Conservation (phyloP, 2,888 invertebrate genomes). For the Drosophila kokeensis region DNA sequence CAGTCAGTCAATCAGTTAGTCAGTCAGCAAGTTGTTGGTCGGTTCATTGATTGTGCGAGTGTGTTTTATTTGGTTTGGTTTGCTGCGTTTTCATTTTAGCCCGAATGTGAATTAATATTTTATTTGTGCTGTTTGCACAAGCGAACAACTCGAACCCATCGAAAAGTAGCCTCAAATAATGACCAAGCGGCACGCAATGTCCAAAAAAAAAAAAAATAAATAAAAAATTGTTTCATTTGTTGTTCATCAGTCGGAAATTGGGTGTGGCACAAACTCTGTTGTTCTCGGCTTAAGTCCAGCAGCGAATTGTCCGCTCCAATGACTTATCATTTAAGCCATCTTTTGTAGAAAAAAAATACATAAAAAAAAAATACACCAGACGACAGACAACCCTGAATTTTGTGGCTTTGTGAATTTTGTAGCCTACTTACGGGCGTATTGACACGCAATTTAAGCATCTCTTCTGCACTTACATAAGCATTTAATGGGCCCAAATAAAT, state of each 20-base stretch:
- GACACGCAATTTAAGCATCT: constrained; percentile 63
- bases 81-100: constrained; percentile 28
- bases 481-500: constrained; percentile 55
- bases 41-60: constrained; percentile 44
- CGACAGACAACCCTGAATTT: neutral
- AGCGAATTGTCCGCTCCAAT: constrained; percentile 48
- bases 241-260: constrained; percentile 17
- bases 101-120: constrained; percentile 66
- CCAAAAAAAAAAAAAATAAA: constrained; percentile 17
- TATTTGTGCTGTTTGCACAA: constrained; percentile 62
- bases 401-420: constrained; percentile 14
- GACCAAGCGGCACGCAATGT: constrained; percentile 65
- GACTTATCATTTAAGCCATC: constrained; percentile 62
- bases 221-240: neutral
- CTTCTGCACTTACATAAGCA: constrained; percentile 50
- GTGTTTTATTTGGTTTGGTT: constrained; percentile 22
- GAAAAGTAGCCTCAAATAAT: constrained; percentile 59
- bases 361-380: neutral
- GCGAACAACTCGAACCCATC: constrained; percentile 21
- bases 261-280: constrained; percentile 27
- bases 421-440: constrained; percentile 45
- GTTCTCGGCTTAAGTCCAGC: constrained; percentile 2
- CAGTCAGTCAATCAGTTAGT: constrained; percentile 16
- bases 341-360: constrained; percentile 10
- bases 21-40: neutral